Conservation (phyloP, 2,797 vertebrate genomes). For the Phrynocephalus forsythii region DNA sequence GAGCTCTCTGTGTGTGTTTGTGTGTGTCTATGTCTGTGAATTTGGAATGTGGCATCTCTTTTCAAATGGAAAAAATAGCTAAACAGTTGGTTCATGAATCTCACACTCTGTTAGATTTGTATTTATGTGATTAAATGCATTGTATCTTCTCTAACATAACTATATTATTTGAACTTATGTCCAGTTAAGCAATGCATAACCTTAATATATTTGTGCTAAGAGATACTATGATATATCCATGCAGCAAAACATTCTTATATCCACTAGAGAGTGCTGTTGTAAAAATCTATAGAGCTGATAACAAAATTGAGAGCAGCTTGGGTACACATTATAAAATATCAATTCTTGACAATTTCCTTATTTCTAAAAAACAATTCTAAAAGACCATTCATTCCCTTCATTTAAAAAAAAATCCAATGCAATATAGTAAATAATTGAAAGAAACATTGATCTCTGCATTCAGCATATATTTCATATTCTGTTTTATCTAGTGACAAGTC, state of each 20-base stretch:
- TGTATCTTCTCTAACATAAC: constrained; percentile 28
- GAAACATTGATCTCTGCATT: background rate
- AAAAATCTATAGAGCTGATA: constrained; percentile 66
- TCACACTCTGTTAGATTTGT: background rate
- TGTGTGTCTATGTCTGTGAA: no score
- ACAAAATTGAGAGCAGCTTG: constrained; percentile 42
- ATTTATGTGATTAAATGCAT: background rate
- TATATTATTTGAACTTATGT: constrained; percentile 26
- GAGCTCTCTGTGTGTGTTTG: no score
- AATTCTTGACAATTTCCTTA: constrained; percentile 57
- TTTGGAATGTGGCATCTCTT: background rate
- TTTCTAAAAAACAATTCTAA: constrained; percentile 62
- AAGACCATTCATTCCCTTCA: background rate
- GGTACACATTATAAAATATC: constrained; percentile 44
- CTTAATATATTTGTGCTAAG: constrained; percentile 15
- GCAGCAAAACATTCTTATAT: constrained; percentile 48
- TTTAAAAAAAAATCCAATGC: background rate
- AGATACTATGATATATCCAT: background rate
- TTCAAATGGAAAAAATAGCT: background rate
- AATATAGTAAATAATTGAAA: background rate
- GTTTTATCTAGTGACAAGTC: background rate
- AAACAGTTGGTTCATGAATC: background rate
- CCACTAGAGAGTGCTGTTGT: constrained; percentile 81
- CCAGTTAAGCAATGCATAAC: constrained; percentile 10
- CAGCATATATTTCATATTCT: no score